A percentile compares a stretch with the other conserved stretches of the same genome.
phyloP scores from a whole-genome alignment of 2,113 vertebrate species.

The Coryphaenoides rupestris region DNA sequence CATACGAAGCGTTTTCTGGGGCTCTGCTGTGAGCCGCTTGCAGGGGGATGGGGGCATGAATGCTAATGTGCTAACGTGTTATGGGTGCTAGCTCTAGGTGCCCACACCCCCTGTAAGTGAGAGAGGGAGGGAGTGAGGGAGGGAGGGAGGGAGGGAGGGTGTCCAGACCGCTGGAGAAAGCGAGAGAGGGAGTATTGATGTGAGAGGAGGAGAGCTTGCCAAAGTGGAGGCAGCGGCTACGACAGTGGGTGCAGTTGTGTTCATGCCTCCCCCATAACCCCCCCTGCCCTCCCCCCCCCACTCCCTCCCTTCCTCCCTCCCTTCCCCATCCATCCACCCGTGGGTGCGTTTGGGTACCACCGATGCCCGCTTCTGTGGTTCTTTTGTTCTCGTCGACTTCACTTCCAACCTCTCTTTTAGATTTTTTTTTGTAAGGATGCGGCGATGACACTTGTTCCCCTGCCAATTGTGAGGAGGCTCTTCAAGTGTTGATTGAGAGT shows the following conservation, averaged over 20 bases:
- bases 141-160: too few species aligned
- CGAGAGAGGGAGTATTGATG: slow-evolving; percentile 56
- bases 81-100: slow-evolving; percentile 38
- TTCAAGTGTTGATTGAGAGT: too few species aligned
- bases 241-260: slow-evolving; percentile 55
- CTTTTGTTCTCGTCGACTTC: slow-evolving; percentile 59
- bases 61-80: slow-evolving; percentile 60
- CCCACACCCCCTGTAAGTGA: slow-evolving; percentile 43
- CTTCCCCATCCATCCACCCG: neutral
- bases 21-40: slow-evolving; percentile 45
- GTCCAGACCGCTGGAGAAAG: too few species aligned
- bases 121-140: too few species aligned
- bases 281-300: too few species aligned
- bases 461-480: too few species aligned
- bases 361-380: slow-evolving; percentile 35
- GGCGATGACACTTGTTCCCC: too few species aligned
- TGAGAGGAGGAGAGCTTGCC: slow-evolving; percentile 41
- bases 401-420: slow-evolving; percentile 1
- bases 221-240: slow-evolving; percentile 44
- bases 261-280: slow-evolving; percentile 15
- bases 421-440: too few species aligned
- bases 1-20: slow-evolving; percentile 34
- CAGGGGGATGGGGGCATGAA: slow-evolving; percentile 60
- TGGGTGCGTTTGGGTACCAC: slow-evolving; percentile 16
- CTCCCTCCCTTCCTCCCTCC: too few species aligned